These are phyloP conservation scores for Orussus abietinus DNA, from an alignment of 1,140 invertebrate species.

Conservation along the genomic window DNA sequence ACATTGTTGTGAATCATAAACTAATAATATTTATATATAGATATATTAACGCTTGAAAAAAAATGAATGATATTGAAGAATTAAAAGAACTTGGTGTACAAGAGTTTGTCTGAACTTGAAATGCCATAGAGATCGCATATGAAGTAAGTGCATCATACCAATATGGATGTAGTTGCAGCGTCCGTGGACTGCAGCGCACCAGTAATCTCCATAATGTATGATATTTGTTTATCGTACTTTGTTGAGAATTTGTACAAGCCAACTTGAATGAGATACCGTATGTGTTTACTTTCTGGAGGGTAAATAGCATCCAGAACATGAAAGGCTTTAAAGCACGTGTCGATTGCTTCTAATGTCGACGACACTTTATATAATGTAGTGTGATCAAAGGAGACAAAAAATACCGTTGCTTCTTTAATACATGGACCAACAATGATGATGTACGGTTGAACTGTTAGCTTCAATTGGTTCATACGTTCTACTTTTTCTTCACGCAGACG, in stretches of 20 bases:
- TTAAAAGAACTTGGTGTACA: background rate
- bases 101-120: no score
- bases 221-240: constrained; percentile 5
- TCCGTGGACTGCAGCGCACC: no score
- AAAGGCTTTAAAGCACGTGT: constrained; percentile 14
- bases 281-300: constrained; percentile 10
- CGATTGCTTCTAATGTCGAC: constrained; percentile 3
- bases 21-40: no score
- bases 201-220: constrained; percentile 9
- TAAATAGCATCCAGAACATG: constrained; percentile 11
- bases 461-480: background rate
- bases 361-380: constrained; percentile 1
- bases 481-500: background rate
- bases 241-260: constrained; percentile 10
- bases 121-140: no score
- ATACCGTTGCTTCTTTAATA: constrained; percentile 2
- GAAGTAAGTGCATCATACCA: no score
- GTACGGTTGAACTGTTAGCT: constrained; percentile 12
- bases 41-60: no score
- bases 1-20: no score
- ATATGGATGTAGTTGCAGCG: no score
- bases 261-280: constrained; percentile 11
- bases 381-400: constrained; percentile 6
- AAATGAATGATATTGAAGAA: background rate
- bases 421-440: constrained; percentile 11